Evolutionary conservation across 2,888 invertebrate species (phyloP).

Genomic region (Hedya salicella): DNA sequence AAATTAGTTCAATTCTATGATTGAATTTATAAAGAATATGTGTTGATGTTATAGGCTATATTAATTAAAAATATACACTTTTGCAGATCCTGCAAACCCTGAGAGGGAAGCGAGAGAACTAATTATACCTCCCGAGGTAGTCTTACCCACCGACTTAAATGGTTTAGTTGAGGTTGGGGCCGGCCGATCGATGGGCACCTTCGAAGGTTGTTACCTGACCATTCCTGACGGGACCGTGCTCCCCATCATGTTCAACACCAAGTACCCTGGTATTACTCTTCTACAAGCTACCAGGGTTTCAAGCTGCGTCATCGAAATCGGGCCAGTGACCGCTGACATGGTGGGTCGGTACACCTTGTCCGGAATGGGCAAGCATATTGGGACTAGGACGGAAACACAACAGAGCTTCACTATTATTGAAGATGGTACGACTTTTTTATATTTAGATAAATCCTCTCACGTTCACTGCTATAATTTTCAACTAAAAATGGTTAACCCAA

Average conservation of each 20-base stretch:
- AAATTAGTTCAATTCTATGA: background rate
- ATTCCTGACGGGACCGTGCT: conserved; percentile 34
- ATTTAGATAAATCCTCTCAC: no score
- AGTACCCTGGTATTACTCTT: conserved; percentile 27
- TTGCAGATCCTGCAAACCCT: conserved; percentile 28
- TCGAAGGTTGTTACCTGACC: conserved; percentile 31
- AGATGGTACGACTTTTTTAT: conserved; percentile 30
- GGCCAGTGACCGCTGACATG: conserved; percentile 36
- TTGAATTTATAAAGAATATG: no score
- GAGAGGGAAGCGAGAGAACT: conserved; percentile 31
- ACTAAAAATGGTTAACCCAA: no score
- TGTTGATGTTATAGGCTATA: no score
- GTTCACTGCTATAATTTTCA: no score
- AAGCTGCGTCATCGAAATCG: conserved; percentile 26
- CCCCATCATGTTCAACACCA: conserved; percentile 20
- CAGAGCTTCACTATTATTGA: conserved; percentile 26
- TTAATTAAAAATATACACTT: no score
- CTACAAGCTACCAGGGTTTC: conserved; percentile 15
- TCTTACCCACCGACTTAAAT: background rate
- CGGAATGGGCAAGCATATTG: conserved; percentile 16
- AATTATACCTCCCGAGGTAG: conserved; percentile 33
- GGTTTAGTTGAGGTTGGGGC: conserved; percentile 21
- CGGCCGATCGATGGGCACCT: conserved; percentile 32
- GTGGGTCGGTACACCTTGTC: conserved; percentile 36
- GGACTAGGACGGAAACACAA: conserved; percentile 26